These are phyloP conservation scores for Silurus asotus DNA, from an alignment of 2,113 vertebrate genomes.

Conservation along the genomic window DNA sequence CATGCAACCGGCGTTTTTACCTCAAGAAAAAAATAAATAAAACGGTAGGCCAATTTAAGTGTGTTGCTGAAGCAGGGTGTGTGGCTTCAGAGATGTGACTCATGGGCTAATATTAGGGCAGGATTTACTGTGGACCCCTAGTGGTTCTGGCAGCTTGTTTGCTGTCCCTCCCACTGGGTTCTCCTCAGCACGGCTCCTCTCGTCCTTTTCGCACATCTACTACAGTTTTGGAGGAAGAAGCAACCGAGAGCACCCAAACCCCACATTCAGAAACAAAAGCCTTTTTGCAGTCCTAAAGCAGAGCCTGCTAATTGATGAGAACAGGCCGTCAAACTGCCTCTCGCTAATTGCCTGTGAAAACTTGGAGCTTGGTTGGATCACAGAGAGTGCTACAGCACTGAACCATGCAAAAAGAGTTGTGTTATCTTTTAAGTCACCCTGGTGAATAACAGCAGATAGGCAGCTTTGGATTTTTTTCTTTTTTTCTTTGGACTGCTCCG, in stretches of 20 bases:
- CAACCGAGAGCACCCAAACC: background rate
- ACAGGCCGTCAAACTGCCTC: slow-evolving; percentile 45
- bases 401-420: slow-evolving; percentile 34
- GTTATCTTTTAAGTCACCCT: slow-evolving; percentile 32
- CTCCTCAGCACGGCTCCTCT: slow-evolving; percentile 38
- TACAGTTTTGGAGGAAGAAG: slow-evolving; percentile 28
- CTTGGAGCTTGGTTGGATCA: slow-evolving; percentile 33
- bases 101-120: slow-evolving; percentile 44
- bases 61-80: background rate
- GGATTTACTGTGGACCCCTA: slow-evolving; percentile 28
- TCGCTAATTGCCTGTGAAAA: slow-evolving; percentile 47
- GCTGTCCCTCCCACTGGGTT: slow-evolving; percentile 37
- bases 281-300: slow-evolving; percentile 31
- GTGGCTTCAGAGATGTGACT: slow-evolving; percentile 31
- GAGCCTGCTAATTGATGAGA: slow-evolving; percentile 42
- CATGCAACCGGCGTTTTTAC: background rate
- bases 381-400: slow-evolving; percentile 27
- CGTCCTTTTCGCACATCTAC: slow-evolving; percentile 44
- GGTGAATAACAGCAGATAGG: slow-evolving; percentile 34
- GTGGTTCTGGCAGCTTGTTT: slow-evolving; percentile 43
- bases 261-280: background rate
- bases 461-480: slow-evolving; percentile 28
- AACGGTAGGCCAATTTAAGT: slow-evolving; percentile 1
- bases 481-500: background rate
- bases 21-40: background rate